Evolutionary conservation across 2,113 vertebrate species (phyloP), one percentile per base, ranked within the genome.

Genomic region (Donacobius atricapilla): DNA sequence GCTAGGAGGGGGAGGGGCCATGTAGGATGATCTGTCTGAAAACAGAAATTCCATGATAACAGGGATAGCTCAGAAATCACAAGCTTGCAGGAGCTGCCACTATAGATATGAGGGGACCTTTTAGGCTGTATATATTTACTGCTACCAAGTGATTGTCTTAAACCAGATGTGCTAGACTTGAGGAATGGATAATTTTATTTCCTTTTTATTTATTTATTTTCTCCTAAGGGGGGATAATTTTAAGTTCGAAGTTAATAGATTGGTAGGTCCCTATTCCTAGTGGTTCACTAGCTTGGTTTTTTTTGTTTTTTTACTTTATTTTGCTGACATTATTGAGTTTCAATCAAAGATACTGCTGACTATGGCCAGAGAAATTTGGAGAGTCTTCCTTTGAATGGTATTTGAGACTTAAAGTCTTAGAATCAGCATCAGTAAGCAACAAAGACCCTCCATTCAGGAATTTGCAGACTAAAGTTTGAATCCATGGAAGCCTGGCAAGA

Each of bases 11-110:
- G 90, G 96, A 92, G 72, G 88, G 92, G 75, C 39, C 6, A 0
- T 10, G 9, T 70, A 69, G 47, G 54, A 90, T 86, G 80, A 83
- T 93, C 71, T 69, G 83, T 95, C 93, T 95, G 92, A 16, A 76
- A 66, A 60, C 53, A 93, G 86, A 82, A 94, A 96, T 90, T 87
- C 68, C 48, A 16, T 25, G 10, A 22, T 78, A 45, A 45, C 71
- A 16, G 42, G 89, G 70, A 47, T 48, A 83, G 85, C 71, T 89
- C 83, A 75, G 56, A 92, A 83, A 64, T 71, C 65, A 87, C 47
- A 53, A 73, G 88, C 88, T 92, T 86, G 60, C 85, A 78, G 85
- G 83, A 88, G 50, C 79, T 95, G 69, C 79, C 56, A 60, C 51
- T 28, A 0, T n/a, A 64, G 68, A 56, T 89, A 48, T 0, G 3